Percentiles rank a stretch among this genome's conserved stretches.
phyloP scores from a whole-genome alignment of 2,797 vertebrate species.

The Emydoidea blandingii region DNA sequence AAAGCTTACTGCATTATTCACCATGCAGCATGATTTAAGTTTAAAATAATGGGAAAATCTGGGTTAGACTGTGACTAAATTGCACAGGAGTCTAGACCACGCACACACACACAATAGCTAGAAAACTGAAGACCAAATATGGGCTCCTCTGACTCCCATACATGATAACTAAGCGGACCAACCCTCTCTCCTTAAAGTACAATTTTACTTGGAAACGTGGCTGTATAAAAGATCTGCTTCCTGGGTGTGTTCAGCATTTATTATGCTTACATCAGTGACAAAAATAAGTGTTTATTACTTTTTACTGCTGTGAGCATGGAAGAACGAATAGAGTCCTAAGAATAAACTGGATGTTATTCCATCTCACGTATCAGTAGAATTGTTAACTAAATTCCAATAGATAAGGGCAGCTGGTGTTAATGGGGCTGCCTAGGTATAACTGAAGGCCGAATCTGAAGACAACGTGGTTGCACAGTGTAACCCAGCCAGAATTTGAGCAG shows the following conservation, averaged over 20 bases:
- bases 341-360: background rate
- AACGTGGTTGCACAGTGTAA: background rate
- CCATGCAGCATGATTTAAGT: conserved; percentile 51
- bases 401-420: background rate
- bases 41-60: conserved; percentile 64
- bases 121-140: conserved; percentile 39
- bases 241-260: background rate
- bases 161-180: conserved; percentile 16
- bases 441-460: background rate
- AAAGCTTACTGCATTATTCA: conserved; percentile 13
- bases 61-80: conserved; percentile 60
- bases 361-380: background rate
- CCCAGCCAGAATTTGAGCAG: background rate
- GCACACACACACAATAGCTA: conserved; percentile 41
- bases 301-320: conserved; percentile 1
- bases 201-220: background rate
- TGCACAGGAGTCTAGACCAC: conserved; percentile 63
- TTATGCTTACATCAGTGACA: background rate
- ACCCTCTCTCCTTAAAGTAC: background rate
- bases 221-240: conserved; percentile 2
- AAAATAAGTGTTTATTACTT: background rate
- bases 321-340: background rate
- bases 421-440: background rate
- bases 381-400: background rate
- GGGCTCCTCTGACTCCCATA: background rate